A percentile compares a stretch with the other conserved stretches of the same genome.
Conservation (phyloP, 2,888 invertebrate species). For the Pyralis farinalis region DNA sequence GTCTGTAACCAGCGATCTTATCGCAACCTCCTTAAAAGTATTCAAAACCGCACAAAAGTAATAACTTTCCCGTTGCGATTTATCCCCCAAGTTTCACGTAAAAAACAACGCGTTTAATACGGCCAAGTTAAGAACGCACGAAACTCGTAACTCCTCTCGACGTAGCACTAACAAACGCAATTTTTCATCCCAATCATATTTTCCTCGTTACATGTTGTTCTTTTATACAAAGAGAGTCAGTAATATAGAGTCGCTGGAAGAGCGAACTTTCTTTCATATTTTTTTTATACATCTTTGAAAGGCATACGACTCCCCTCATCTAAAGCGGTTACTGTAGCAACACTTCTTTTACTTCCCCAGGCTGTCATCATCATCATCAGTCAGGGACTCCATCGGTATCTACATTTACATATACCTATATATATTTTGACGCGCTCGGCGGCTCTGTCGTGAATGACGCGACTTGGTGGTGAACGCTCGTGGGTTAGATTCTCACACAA, state of each 20-base stretch:
- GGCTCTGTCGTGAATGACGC: too few relatives aligned
- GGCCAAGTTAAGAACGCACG: conserved; percentile 24
- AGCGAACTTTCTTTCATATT: too few relatives aligned
- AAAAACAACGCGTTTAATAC: conserved; percentile 16
- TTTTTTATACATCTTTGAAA: too few relatives aligned
- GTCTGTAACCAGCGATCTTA: conserved; percentile 8
- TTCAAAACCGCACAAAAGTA: conserved; percentile 19
- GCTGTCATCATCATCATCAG: too few relatives aligned
- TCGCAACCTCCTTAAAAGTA: conserved; percentile 14
- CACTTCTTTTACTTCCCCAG: too few relatives aligned
- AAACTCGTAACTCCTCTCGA: conserved; percentile 26
- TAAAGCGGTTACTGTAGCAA: too few relatives aligned
- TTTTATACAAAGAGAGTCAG: conserved; percentile 5
- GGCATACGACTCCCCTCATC: too few relatives aligned
- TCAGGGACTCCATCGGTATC: too few relatives aligned
- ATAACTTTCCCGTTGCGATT: conserved; percentile 21
- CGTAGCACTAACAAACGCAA: conserved; percentile 38
- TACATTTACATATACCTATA: too few relatives aligned
- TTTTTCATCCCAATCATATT: conserved; percentile 39
- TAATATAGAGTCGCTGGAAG: neutral
- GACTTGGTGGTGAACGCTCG: too few relatives aligned
- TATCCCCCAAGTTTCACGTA: conserved; percentile 18
- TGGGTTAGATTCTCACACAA: too few relatives aligned
- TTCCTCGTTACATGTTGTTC: conserved; percentile 26
- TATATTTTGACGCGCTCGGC: too few relatives aligned